phyloP scores from a whole-genome alignment of 2,797 vertebrate genomes.

The Sebastes alutus region DNA sequence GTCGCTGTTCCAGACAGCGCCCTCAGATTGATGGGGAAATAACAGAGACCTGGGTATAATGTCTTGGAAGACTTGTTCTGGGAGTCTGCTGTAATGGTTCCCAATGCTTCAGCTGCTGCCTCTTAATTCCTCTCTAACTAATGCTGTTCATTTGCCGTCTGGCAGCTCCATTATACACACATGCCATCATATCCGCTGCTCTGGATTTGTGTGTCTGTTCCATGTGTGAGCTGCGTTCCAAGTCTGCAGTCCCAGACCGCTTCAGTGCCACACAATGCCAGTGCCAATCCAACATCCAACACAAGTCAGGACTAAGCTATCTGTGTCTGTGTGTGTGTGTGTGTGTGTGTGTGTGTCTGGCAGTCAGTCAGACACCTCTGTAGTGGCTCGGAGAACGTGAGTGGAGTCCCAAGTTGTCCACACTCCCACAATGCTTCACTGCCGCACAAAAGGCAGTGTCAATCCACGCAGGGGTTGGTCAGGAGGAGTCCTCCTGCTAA shows the following conservation, averaged over 20 bases:
- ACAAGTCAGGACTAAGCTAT: conserved; percentile 49
- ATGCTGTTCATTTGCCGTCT: conserved; percentile 33
- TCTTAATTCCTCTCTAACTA: conserved; percentile 39
- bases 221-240: conserved; percentile 15
- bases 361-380: conserved; percentile 42
- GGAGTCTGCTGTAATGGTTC: conserved; percentile 21
- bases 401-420: conserved; percentile 43
- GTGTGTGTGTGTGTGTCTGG: conserved; percentile 24
- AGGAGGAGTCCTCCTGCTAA: conserved; percentile 8
- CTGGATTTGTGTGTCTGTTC: conserved; percentile 1
- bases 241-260: conserved; percentile 21
- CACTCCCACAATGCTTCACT: conserved; percentile 46
- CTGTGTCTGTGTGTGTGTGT: conserved; percentile 22
- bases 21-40: conserved; percentile 26
- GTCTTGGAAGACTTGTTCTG: conserved; percentile 10
- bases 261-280: conserved; percentile 53
- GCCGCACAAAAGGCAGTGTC: conserved; percentile 53
- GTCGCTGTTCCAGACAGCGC: background rate
- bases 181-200: background rate
- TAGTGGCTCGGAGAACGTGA: conserved; percentile 49
- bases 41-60: conserved; percentile 13
- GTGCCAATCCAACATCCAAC: conserved; percentile 53
- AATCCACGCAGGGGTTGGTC: conserved; percentile 12
- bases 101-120: conserved; percentile 10
- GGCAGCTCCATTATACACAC: conserved; percentile 30